Base-by-base conservation (phyloP, 1,140 invertebrate genomes). In the Centruroides vittatus region DNA sequence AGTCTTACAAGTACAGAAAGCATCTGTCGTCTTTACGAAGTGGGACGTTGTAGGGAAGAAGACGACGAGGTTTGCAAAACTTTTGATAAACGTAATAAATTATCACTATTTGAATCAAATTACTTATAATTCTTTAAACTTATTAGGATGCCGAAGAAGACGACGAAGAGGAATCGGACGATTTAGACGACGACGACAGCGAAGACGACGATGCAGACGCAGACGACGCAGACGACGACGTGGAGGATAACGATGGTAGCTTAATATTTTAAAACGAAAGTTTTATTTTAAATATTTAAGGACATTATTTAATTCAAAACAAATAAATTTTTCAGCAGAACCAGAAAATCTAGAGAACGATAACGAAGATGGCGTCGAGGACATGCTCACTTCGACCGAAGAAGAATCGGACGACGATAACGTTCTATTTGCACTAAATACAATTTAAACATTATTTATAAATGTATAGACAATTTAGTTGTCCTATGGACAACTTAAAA, bases 21-120 rank as follows among this genome's bases (percentile, higher is more conserved):
- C 59, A 64, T 78, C 36, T 78, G 76, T 68, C 69, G 76, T 50
- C 65, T 80, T 35, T 80, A 79, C 61, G 77, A 80, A 67, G 69
- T 80, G 54, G 78, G 78, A 8, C 69, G 74, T 60, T 63, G 71
- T 11, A 70, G 73, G 54, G 75, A 77, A 64, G 69, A 73, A 47
- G 75, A 75, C 35, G 72, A 70, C 62, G 62, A 65, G 52, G 52
- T 59, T 59, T 52, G 48, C 41, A 35, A 55, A 61, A 49, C 55
- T 41, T 49, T 60, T 59, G 34, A 47, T 59, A 49, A 47, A 55
- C 56, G 51, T 35, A 10, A 50, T 12, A 54, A 48, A 53, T 60
- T 47, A 55, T 49, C 35, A 57, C 9, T 62, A 4, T 65, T 63
- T 59, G 47, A 64, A 54, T 11, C n/a, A 35, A 52, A 36, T 55